phyloP scores from a whole-genome alignment of 2,888 invertebrate species.

The Nemurella pictetii region DNA sequence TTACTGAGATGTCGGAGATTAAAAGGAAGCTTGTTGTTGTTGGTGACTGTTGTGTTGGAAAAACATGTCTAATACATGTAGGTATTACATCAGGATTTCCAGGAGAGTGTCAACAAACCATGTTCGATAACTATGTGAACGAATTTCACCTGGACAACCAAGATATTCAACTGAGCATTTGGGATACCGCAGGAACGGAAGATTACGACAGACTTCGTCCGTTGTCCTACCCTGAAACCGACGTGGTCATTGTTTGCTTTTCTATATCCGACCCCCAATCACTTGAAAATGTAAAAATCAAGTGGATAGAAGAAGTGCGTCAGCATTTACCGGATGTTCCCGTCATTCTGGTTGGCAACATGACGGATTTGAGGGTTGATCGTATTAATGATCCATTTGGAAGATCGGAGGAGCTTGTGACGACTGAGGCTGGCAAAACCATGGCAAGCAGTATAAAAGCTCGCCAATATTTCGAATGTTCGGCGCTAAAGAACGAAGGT shows the following conservation, averaged over 20 bases:
- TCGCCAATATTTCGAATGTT: slow-evolving; percentile 97
- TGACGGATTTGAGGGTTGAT: slow-evolving; percentile 86
- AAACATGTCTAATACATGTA: too few species aligned
- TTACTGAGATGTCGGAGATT: too few species aligned
- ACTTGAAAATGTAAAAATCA: slow-evolving; percentile 64
- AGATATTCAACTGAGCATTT: slow-evolving; percentile 54
- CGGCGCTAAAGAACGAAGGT: slow-evolving; percentile 99
- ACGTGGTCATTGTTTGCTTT: slow-evolving; percentile 67
- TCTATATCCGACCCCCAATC: slow-evolving; percentile 64
- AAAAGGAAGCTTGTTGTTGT: too few species aligned
- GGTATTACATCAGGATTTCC: too few species aligned
- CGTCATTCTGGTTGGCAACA: slow-evolving; percentile 65
- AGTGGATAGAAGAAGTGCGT: slow-evolving; percentile 64
- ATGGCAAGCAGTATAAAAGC: slow-evolving; percentile 99
- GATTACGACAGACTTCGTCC: slow-evolving; percentile 60
- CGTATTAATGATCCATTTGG: slow-evolving; percentile 92
- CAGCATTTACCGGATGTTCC: slow-evolving; percentile 67
- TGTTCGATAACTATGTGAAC: slow-evolving; percentile 66
- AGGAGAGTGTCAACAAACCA: too few species aligned
- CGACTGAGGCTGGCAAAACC: slow-evolving; percentile 92
- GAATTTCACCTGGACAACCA: slow-evolving; percentile 64
- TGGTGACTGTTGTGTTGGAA: too few species aligned
- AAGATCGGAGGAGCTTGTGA: slow-evolving; percentile 94
- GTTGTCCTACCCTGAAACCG: slow-evolving; percentile 63
- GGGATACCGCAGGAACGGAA: slow-evolving; percentile 63